These are phyloP conservation scores for Hesperophylax magnus DNA, from an alignment of 1,140 invertebrate species.

Conservation along the genomic window DNA sequence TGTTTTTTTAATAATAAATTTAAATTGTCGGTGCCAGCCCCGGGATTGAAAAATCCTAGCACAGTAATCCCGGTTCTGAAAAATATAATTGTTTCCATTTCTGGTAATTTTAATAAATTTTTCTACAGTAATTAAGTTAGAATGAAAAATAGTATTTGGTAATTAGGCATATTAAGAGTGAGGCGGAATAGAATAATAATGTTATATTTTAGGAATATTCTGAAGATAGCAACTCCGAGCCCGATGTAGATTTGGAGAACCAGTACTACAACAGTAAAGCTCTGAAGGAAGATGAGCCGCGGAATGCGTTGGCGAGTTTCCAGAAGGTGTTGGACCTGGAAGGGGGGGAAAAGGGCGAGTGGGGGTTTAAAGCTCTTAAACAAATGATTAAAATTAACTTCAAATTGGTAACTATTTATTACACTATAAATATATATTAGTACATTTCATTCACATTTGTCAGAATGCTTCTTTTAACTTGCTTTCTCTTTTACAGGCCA, in stretches of 20 bases:
- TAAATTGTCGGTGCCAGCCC: too few relatives aligned
- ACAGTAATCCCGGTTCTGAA: too few relatives aligned
- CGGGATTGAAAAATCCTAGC: too few relatives aligned
- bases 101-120: too few relatives aligned
- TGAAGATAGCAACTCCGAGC: conserved; percentile 96
- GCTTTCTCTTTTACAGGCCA: conserved; percentile 74
- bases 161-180: too few relatives aligned
- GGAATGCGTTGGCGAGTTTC: conserved; percentile 92
- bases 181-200: too few relatives aligned
- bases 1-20: too few relatives aligned
- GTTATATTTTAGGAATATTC: conserved; percentile 85
- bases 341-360: conserved; percentile 98
- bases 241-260: conserved; percentile 99
- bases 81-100: too few relatives aligned
- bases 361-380: conserved; percentile 99
- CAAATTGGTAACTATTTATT: conserved; percentile 82
- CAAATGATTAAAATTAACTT: conserved; percentile 99
- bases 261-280: conserved; percentile 99
- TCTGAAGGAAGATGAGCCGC: conserved; percentile 97
- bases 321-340: conserved; percentile 97
- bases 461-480: not conserved
- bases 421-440: not conserved
- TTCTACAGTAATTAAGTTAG: too few relatives aligned
- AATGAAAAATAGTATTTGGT: too few relatives aligned
- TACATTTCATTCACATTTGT: too few relatives aligned